These are phyloP conservation scores for Diadromus collaris DNA, from an alignment of 2,888 invertebrate species.

Conservation along the genomic window DNA sequence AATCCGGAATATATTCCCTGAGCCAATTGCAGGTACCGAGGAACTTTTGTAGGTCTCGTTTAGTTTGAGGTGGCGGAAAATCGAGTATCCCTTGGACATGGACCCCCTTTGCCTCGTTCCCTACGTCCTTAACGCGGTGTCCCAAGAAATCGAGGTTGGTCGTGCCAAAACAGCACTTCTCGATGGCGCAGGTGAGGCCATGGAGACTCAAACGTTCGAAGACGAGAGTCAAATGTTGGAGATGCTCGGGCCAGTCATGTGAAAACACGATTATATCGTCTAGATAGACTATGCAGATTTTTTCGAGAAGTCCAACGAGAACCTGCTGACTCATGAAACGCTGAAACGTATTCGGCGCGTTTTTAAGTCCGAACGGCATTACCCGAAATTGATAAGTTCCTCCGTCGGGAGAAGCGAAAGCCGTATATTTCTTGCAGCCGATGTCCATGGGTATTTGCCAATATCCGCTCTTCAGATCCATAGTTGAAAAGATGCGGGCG, in stretches of 20 bases:
- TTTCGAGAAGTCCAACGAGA: background rate
- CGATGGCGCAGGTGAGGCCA: background rate
- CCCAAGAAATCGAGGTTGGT: background rate
- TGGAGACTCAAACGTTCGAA: background rate
- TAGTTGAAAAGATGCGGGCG: too few species aligned
- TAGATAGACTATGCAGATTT: slow-evolving; percentile 3
- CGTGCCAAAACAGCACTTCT: slow-evolving; percentile 6
- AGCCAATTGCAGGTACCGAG: slow-evolving; percentile 55
- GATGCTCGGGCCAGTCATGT: background rate
- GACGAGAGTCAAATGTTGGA: background rate
- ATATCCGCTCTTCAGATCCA: slow-evolving; percentile 3
- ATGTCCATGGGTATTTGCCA: slow-evolving; percentile 5
- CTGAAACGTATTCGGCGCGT: too few species aligned
- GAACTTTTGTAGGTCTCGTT: slow-evolving; percentile 18
- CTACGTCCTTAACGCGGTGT: background rate
- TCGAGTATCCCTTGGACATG: background rate
- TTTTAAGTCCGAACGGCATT: too few species aligned
- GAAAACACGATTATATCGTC: slow-evolving; percentile 11
- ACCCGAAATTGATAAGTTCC: too few species aligned
- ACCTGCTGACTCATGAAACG: too few species aligned
- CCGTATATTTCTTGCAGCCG: background rate
- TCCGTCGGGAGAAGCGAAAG: background rate
- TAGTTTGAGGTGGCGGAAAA: background rate
- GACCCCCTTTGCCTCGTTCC: background rate
- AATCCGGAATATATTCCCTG: slow-evolving; percentile 43